Conservation (phyloP, 2,888 invertebrate genomes). For the Microctonus brassicae region DNA sequence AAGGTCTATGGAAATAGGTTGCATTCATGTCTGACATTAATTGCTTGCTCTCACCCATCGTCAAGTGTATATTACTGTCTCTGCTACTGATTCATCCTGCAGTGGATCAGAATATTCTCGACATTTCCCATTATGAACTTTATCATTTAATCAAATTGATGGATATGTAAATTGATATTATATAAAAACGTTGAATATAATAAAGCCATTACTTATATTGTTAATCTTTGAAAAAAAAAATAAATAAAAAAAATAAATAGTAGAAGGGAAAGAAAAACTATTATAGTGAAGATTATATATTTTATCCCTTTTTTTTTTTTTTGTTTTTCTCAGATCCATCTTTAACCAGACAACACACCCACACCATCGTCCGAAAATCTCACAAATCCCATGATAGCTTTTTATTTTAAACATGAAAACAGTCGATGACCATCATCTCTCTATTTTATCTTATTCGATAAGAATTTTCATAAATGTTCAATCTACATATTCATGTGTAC, state of each 20-base stretch:
- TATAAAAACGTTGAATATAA: not conserved
- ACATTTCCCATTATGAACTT: constrained; percentile 22
- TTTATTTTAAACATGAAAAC: constrained; percentile 14
- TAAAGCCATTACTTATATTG: not conserved
- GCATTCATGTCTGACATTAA: constrained; percentile 9
- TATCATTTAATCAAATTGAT: constrained; percentile 3
- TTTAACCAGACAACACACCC: too few species aligned
- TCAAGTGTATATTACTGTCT: not conserved
- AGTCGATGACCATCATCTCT: not conserved
- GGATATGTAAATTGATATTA: not conserved
- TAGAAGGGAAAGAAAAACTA: not conserved
- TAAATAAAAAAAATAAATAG: too few species aligned
- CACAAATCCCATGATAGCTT: not conserved
- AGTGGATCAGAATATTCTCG: not conserved
- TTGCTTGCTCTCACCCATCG: constrained; percentile 13
- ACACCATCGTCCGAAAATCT: not conserved
- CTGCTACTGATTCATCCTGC: not conserved
- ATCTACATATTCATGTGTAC: constrained; percentile 21
- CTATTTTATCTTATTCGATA: constrained; percentile 15
- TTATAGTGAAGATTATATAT: too few species aligned
- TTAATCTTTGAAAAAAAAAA: too few species aligned
- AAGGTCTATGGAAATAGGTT: not conserved
- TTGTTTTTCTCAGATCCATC: too few species aligned
- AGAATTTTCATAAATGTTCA: constrained; percentile 13
- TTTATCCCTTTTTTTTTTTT: too few species aligned